Evolutionary conservation across 2,888 invertebrate species (phyloP), one percentile per base, ranked within the genome.

Genomic region (Volucella bombylans): DNA sequence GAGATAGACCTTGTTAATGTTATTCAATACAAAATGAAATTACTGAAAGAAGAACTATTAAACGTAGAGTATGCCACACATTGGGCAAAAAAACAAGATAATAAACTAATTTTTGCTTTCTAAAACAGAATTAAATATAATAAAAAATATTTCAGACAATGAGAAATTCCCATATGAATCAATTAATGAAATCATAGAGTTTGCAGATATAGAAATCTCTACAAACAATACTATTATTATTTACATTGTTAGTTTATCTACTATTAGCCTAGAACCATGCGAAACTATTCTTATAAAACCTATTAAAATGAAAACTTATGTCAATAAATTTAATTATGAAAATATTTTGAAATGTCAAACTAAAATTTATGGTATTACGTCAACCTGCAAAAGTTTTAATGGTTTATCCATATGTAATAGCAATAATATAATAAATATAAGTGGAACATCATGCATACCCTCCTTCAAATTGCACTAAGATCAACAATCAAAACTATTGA

Each of bases 41-140:
- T 45, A 12, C 18, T 61, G 9, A 61, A 61, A 10, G 45, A 61
- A 61, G 61, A 61, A 23, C 9, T 61, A 45, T 8, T 61, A 12
- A 61, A 61, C 23, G 23, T 61, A 61, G 45, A 45, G 45, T 61
- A 61, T 8, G 61, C 45, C 61, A 61, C 38, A 45, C 45, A 45
- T 43, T 61, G 41, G 43, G 43, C 59, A 18, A 59, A 59, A n/a
- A 31, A 59, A 15, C 10, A 18, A 43, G 18, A 59, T 59, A 1
- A 43, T 59, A 43, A 59, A 59, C 31, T 59, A 43, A 11, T 59
- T 15, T 12, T 43, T 59, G 2, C n/a, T 59, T 11, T 18, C 41
- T 38, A 59, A 15, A 15, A 18, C 12, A 23, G 12, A 61, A 61
- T 45, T 45, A 8, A 61, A 61, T 43, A 18, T 45, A 45, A n/a